These are phyloP conservation scores for Mirounga angustirostris DNA, from an alignment of 2,113 vertebrate species.

Conservation along the genomic window DNA sequence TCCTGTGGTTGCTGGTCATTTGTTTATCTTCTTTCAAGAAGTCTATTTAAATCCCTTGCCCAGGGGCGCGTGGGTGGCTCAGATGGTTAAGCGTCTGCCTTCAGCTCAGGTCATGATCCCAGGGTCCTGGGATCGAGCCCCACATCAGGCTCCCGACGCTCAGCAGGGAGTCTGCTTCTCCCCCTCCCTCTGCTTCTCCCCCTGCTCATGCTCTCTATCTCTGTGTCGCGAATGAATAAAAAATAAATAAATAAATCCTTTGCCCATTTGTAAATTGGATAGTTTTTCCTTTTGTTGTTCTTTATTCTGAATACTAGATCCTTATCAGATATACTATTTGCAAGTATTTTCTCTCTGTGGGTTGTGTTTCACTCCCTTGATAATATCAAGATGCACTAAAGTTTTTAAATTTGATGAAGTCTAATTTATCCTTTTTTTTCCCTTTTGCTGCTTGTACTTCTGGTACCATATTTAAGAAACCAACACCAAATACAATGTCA, in stretches of 20 bases:
- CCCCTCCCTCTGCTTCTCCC: no score
- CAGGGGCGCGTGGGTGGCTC: no score
- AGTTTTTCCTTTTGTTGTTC: neutral
- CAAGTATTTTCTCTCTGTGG: neutral
- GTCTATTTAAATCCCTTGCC: neutral
- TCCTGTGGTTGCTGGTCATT: neutral
- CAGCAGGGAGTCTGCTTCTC: no score
- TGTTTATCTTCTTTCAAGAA: slow-evolving; percentile 8
- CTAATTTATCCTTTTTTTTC: slow-evolving; percentile 6
- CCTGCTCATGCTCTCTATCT: no score
- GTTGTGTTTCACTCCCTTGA: neutral
- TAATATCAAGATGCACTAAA: neutral
- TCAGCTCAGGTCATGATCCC: no score
- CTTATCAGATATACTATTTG: neutral
- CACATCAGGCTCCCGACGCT: no score
- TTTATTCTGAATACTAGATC: neutral
- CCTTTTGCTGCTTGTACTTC: neutral
- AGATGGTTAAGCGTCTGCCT: no score
- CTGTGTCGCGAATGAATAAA: no score
- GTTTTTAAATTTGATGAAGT: neutral
- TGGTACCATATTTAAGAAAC: neutral
- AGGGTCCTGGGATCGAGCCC: no score
- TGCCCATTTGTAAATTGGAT: neutral
- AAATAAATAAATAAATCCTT: neutral
- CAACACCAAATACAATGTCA: neutral